These are phyloP conservation scores for Sturmia bella DNA, from an alignment of 2,888 invertebrate genomes.

Conservation along the genomic window DNA sequence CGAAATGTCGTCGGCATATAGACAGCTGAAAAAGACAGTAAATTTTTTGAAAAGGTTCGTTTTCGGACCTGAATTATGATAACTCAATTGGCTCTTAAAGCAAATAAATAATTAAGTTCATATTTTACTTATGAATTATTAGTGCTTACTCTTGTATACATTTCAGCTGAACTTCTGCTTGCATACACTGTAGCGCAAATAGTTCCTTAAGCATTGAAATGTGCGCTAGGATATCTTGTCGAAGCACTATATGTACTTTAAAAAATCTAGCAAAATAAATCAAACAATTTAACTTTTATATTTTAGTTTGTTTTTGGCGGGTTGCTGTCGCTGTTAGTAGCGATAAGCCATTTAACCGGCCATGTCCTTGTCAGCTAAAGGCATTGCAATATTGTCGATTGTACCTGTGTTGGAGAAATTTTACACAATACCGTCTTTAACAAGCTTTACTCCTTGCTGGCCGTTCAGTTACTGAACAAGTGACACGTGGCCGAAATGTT, in stretches of 20 bases:
- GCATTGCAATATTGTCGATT: slow-evolving; percentile 51
- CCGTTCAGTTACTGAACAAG: slow-evolving; percentile 46
- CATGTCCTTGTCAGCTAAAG: slow-evolving; percentile 68
- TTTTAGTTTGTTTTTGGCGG: slow-evolving; percentile 13
- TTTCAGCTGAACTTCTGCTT: not conserved
- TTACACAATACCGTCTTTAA: slow-evolving; percentile 49
- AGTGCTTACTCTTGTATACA: too few species aligned
- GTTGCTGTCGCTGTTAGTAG: slow-evolving; percentile 48
- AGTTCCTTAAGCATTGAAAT: slow-evolving; percentile 39
- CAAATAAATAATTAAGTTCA: too few species aligned
- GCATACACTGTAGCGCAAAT: slow-evolving; percentile 38
- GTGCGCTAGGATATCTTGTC: slow-evolving; percentile 27
- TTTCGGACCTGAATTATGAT: too few species aligned
- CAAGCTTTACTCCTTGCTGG: slow-evolving; percentile 46
- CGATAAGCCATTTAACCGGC: slow-evolving; percentile 66
- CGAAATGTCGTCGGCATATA: too few species aligned
- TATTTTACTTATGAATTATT: too few species aligned
- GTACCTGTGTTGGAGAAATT: slow-evolving; percentile 25
- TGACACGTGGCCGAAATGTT: slow-evolving; percentile 68
- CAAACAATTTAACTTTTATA: slow-evolving; percentile 43
- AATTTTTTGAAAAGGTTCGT: too few species aligned
- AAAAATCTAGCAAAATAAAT: slow-evolving; percentile 39
- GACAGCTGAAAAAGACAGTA: too few species aligned
- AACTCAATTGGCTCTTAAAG: too few species aligned
- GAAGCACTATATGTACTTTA: not conserved